Evolutionary conservation across 1,140 invertebrate species (phyloP).

Genomic region (Drosophila malerkotliana): DNA sequence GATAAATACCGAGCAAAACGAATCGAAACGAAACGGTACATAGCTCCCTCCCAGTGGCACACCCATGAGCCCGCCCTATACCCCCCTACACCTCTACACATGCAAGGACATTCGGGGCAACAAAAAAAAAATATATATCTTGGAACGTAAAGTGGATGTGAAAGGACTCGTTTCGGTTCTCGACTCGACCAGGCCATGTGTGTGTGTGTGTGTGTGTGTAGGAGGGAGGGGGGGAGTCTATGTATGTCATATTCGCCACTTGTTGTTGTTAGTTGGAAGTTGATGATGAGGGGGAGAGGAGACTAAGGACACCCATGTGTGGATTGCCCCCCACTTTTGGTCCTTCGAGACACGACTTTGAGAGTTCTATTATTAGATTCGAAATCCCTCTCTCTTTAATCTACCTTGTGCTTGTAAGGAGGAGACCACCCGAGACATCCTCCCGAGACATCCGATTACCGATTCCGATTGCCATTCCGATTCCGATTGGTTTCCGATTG

Average conservation of each 20-base stretch:
- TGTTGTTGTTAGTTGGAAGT: conserved; percentile 35
- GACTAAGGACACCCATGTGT: neutral
- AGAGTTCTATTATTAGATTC: neutral
- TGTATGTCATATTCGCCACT: conserved; percentile 24
- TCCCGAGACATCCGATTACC: conserved; percentile 47
- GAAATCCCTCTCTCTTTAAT: too few relatives aligned
- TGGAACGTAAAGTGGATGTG: conserved; percentile 21
- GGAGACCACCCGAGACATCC: conserved; percentile 23
- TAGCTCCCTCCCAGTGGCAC: conserved; percentile 37
- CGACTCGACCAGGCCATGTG: neutral
- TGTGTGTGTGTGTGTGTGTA: too few relatives aligned
- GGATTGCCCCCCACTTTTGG: neutral
- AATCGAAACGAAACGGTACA: conserved; percentile 77
- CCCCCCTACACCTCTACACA: neutral
- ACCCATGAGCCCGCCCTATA: conserved; percentile 4
- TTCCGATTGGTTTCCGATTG: conserved; percentile 49
- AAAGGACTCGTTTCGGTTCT: conserved; percentile 51
- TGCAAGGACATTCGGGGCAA: conserved; percentile 46
- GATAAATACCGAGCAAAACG: conserved; percentile 82
- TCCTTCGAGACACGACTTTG: neutral
- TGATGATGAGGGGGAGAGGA: neutral
- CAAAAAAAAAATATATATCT: conserved; percentile 5
- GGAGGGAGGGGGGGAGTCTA: neutral
- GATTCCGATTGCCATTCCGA: conserved; percentile 13
- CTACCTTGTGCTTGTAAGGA: neutral